Evolutionary conservation across 1,140 invertebrate genomes (phyloP).

Genomic region (Lordiphosa collinella): DNA sequence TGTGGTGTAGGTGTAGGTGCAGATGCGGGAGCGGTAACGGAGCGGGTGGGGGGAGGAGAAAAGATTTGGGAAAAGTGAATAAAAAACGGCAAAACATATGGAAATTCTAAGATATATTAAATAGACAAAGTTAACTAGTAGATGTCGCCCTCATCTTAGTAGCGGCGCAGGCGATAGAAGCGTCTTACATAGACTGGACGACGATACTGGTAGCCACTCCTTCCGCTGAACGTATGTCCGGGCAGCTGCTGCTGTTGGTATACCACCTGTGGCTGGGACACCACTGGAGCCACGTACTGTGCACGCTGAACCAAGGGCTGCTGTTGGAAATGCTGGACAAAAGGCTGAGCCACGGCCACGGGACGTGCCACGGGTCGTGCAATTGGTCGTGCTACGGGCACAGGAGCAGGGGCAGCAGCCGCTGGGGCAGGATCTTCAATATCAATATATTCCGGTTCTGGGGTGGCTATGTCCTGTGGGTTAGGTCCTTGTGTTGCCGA

Average conservation of each 20-base stretch:
- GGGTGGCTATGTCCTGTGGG: slow-evolving; percentile 77
- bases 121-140: slow-evolving; percentile 55
- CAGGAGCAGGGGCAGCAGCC: slow-evolving; percentile 18
- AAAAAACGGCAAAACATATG: slow-evolving; percentile 53
- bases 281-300: slow-evolving; percentile 39
- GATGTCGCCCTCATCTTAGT: slow-evolving; percentile 47
- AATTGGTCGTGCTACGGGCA: slow-evolving; percentile 10
- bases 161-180: slow-evolving; percentile 70
- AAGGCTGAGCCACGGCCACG: slow-evolving; percentile 27
- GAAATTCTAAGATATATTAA: slow-evolving; percentile 56
- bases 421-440: slow-evolving; percentile 63
- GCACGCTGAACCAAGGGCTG: slow-evolving; percentile 38
- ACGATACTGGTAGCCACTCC: slow-evolving; percentile 68
- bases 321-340: slow-evolving; percentile 26
- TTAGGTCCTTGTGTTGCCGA: slow-evolving; percentile 78
- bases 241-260: slow-evolving; percentile 39
- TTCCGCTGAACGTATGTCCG: slow-evolving; percentile 60
- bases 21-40: slow-evolving; percentile 19
- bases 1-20: slow-evolving; percentile 11
- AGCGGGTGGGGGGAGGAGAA: slow-evolving; percentile 17
- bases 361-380: slow-evolving; percentile 31
- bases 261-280: slow-evolving; percentile 6
- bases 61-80: slow-evolving; percentile 16
- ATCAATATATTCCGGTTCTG: slow-evolving; percentile 78
- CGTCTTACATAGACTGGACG: slow-evolving; percentile 77